A percentile compares a stretch with the other conserved stretches of the same genome.
phyloP scores from a whole-genome alignment of 2,888 invertebrate species.

The Dione vanillae region DNA sequence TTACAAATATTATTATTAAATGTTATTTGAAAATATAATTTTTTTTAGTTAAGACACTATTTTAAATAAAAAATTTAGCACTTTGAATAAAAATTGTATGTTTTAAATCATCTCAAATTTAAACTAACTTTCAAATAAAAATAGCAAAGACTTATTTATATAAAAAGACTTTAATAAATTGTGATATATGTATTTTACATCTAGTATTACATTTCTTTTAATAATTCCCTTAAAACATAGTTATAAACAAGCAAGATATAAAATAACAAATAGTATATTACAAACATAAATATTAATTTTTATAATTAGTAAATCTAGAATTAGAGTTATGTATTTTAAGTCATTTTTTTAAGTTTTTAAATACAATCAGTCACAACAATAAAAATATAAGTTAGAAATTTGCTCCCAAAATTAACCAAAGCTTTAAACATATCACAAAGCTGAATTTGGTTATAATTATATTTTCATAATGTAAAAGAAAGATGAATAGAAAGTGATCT shows the following conservation, averaged over 20 bases:
- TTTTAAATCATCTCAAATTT: background rate
- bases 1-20: too few relatives aligned
- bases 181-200: conserved; percentile 45
- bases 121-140: background rate
- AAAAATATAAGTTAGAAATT: conserved; percentile 18
- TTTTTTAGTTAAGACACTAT: too few relatives aligned
- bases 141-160: conserved; percentile 6
- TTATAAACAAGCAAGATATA: conserved; percentile 33
- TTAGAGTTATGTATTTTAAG: conserved; percentile 35
- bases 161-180: conserved; percentile 47
- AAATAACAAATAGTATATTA: conserved; percentile 40
- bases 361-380: conserved; percentile 28
- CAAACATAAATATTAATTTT: conserved; percentile 39
- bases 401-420: conserved; percentile 25
- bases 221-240: conserved; percentile 38
- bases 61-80: too few relatives aligned
- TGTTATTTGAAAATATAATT: background rate
- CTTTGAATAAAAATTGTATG: too few relatives aligned
- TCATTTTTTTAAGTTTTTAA: conserved; percentile 9
- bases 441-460: conserved; percentile 7
- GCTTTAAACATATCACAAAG: conserved; percentile 29
- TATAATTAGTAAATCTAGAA: conserved; percentile 42
- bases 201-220: conserved; percentile 38
- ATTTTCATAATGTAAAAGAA: background rate
- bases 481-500: background rate